Base-by-base conservation (phyloP, 2,797 vertebrate genomes). In the Dallia pectoralis region DNA sequence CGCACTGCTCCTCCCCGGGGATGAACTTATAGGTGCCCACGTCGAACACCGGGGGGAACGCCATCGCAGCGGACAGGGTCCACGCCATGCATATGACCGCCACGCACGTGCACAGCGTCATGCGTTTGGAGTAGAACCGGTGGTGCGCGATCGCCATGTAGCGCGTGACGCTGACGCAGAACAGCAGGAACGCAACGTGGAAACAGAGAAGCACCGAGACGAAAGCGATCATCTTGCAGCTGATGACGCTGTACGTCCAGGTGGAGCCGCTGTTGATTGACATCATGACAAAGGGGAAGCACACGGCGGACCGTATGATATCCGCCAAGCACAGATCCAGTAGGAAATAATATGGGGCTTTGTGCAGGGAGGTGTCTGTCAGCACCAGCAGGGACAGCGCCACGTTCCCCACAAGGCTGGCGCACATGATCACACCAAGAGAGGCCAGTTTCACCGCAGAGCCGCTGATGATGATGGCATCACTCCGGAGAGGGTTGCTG, bases 81-180 rank as follows among this genome's bases (percentile, higher is more conserved):
- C 97, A 99, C 74, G 94, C 97, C 93, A 96, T 95, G 86, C 95
- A 96, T 81, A 98, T 94, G 82, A 98, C 93, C 0, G 96, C 95
- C 81, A 92, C 92, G 87, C 96, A 97, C 77, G 96, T 95, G 90
- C 97, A 98, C 77, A 93, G 87, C 7, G 95, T 98, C 94, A 98
- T 93, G 74, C 96, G 93, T 89, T 98, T 98, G 86, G 94, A 95
- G 14, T 97, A 98, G 83, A 99, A 98, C 67, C 96, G 89, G 91
- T 98, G 97, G 88, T 99, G 97, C 25, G 97, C 97, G 36, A 98
- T 95, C 79, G 97, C 97, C 96, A 98, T 96, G 91, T 98, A 99
- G 49, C 97, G 94, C 0, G 96, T 98, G 82, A 99, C 94, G 82
- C 97, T 96, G 91, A 97, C 95, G 84, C 95, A 97, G 85, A 98